Conservation (phyloP, 2,113 vertebrate genomes). For the Egretta garzetta region DNA sequence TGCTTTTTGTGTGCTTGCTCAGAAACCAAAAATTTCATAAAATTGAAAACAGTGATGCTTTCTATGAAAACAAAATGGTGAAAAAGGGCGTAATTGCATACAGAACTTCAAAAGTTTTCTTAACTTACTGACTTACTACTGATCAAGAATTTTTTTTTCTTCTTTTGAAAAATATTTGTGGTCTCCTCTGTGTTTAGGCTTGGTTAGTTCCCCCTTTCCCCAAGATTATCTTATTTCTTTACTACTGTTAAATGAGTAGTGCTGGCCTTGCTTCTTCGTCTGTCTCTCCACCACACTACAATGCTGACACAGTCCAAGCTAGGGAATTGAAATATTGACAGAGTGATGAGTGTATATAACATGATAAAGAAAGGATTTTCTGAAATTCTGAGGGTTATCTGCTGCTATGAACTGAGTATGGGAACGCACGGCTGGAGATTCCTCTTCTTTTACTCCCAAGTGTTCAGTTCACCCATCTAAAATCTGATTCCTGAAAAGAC, state of each 20-base stretch:
- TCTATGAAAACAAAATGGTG: neutral
- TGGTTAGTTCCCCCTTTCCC: neutral
- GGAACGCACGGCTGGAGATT: neutral
- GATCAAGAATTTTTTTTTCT: neutral
- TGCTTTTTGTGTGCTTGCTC: neutral
- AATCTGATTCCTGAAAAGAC: neutral
- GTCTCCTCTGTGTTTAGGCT: neutral
- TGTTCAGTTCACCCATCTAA: neutral
- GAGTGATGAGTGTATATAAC: neutral
- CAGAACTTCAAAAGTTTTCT: neutral
- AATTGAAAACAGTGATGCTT: neutral
- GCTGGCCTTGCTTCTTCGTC: neutral
- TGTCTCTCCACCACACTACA: neutral
- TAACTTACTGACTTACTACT: neutral
- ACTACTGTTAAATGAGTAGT: neutral
- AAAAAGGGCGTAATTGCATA: neutral
- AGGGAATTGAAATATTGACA: neutral
- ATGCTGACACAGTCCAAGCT: neutral
- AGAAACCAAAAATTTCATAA: neutral
- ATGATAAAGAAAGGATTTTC: neutral
- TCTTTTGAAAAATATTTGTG: neutral
- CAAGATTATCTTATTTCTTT: neutral
- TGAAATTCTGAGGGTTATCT: neutral
- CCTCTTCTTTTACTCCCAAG: neutral
- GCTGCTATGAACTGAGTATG: neutral